phyloP scores from a whole-genome alignment of 2,797 vertebrate genomes.

The Jordanella pulchra region DNA sequence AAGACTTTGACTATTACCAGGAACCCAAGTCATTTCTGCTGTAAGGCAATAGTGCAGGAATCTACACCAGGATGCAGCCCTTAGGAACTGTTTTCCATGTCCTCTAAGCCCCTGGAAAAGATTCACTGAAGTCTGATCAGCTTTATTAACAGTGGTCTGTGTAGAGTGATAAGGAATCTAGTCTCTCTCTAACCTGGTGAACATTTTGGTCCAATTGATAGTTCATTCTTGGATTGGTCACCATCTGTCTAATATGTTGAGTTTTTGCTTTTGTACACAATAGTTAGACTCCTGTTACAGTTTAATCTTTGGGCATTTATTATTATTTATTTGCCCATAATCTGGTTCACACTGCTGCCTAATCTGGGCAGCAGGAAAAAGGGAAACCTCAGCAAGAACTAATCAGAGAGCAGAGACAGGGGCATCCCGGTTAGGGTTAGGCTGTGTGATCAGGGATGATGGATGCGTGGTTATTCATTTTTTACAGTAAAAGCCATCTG shows the following conservation, averaged over 20 bases:
- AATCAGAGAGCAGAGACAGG: conserved; percentile 11
- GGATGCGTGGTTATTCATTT: conserved; percentile 2
- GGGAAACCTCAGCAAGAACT: conserved; percentile 1
- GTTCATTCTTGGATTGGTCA: neutral
- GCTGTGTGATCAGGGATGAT: conserved; percentile 34
- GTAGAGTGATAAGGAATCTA: no score
- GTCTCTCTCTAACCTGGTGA: no score
- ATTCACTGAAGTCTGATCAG: no score
- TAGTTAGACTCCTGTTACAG: neutral
- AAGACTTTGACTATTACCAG: no score
- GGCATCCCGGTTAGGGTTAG: conserved; percentile 12
- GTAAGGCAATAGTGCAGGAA: no score
- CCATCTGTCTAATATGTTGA: neutral
- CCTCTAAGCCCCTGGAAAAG: no score
- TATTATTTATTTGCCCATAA: neutral
- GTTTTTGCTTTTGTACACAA: neutral
- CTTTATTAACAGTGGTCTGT: no score
- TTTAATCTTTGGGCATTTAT: neutral
- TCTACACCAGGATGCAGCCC: no score
- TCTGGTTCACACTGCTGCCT: neutral
- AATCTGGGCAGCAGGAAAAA: neutral
- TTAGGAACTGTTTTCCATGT: no score
- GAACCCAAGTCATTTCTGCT: no score
- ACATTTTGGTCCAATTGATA: no score
- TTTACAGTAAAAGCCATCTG: conserved; percentile 45